Percentiles rank a stretch among this genome's conserved stretches.
These are phyloP conservation scores for Hydrochoerus hydrochaeris DNA, from an alignment of 2,113 vertebrate genomes.

Conservation along the genomic window DNA sequence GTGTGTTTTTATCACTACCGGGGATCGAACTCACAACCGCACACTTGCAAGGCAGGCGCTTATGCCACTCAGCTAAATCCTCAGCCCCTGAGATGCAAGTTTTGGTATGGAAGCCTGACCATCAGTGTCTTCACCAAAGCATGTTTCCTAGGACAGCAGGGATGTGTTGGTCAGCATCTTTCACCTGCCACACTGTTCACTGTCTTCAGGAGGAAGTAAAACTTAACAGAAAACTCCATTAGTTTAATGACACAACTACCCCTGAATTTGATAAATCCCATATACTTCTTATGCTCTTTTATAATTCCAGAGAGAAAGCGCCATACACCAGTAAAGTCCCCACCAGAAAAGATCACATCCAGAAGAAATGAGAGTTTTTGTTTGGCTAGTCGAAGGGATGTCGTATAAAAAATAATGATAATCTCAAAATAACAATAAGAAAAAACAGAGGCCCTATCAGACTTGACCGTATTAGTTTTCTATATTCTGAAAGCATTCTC, in stretches of 20 bases:
- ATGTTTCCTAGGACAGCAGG: conserved; percentile 12
- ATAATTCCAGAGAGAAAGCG: not conserved
- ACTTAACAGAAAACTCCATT: not conserved
- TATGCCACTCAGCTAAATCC: no score
- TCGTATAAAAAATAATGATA: not conserved
- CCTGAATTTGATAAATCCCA: not conserved
- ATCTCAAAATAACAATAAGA: not conserved
- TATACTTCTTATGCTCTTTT: not conserved
- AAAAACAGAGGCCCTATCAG: not conserved
- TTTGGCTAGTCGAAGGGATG: not conserved
- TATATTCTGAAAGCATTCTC: not conserved
- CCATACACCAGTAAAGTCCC: not conserved
- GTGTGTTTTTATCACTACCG: no score
- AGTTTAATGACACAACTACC: not conserved
- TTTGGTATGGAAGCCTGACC: not conserved
- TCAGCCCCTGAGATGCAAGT: no score
- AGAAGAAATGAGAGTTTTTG: not conserved
- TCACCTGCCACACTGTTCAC: not conserved
- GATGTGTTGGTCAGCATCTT: not conserved
- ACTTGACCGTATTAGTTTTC: not conserved
- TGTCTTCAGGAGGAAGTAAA: not conserved
- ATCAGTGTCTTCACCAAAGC: not conserved
- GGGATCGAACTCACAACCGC: no score
- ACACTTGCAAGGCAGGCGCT: no score
- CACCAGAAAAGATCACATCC: not conserved